These are phyloP conservation scores for Choreutis nemorana DNA, from an alignment of 2,888 invertebrate species.

Conservation along the genomic window DNA sequence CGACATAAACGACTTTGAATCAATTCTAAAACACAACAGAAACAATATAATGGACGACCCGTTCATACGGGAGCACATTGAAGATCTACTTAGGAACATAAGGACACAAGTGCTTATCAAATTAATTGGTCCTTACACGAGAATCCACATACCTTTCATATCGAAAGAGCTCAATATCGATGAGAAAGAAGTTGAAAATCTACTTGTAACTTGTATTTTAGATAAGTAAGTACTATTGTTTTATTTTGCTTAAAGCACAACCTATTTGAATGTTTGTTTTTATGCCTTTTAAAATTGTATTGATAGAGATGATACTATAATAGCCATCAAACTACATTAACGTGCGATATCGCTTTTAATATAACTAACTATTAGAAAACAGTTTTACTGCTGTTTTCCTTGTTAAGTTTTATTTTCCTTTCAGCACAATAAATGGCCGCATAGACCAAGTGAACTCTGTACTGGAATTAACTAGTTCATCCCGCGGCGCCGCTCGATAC, in stretches of 20 bases:
- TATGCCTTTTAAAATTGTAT: too few relatives aligned
- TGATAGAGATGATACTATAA: too few relatives aligned
- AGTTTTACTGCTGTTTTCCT: too few relatives aligned
- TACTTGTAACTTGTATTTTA: slow-evolving; percentile 96
- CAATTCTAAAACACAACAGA: slow-evolving; percentile 89
- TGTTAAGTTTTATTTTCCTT: slow-evolving; percentile 13
- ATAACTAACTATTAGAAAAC: too few relatives aligned
- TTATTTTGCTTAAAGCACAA: too few relatives aligned
- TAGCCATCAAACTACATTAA: too few relatives aligned
- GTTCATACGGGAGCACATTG: slow-evolving; percentile 98
- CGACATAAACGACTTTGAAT: slow-evolving; percentile 97
- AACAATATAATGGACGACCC: slow-evolving; percentile 99
- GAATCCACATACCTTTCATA: slow-evolving; percentile 97
- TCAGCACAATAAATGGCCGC: slow-evolving; percentile 83
- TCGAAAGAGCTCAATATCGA: slow-evolving; percentile 94
- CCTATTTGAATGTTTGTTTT: too few relatives aligned
- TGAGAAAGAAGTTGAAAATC: slow-evolving; percentile 93
- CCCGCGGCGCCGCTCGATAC: slow-evolving; percentile 85
- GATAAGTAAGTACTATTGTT: slow-evolving; percentile 79
- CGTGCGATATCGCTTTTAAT: too few relatives aligned
- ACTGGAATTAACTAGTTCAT: slow-evolving; percentile 83
- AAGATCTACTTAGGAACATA: slow-evolving; percentile 95
- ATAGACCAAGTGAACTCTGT: slow-evolving; percentile 96
- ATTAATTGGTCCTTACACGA: slow-evolving; percentile 96
- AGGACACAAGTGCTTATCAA: slow-evolving; percentile 97